Evolutionary conservation across 1,140 invertebrate genomes (phyloP), one percentile per base, ranked within the genome.

Genomic region (Drosophila mauritiana): DNA sequence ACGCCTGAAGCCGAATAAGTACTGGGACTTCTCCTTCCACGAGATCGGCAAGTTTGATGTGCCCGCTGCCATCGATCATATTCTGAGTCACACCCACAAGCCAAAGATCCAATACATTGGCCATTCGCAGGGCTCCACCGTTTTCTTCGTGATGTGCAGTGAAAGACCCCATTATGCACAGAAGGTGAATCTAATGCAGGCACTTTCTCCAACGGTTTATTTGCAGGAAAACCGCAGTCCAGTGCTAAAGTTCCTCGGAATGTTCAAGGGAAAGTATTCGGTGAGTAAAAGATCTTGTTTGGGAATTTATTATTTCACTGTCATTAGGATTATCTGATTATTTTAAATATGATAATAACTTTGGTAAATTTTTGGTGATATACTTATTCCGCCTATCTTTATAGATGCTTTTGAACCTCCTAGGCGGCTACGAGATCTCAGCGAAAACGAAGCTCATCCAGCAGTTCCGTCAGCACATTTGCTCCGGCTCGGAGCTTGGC

Each of bases 21-120:
- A 91, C 53, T 93, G 92, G 92, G 58, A 81, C 31, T 93, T 91
- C 53, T 96, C 95, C 65, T 96, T 93, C 92, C 94, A 96, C 82
- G 95, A 97, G 88, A 96, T 96, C 91, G 95, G 95, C 3, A 72
- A 92, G 2, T 95, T 94, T 68, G 96, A 97, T 91, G 62, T 96
- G 22, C 95, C 96, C 7, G 93, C 95, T 0, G 93, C 94, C 77
- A 94, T 97, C 15, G 94, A 96, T 68, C 94, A 94, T 74, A 93
- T 96, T 11, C 74, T 96, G 11, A 72, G 91, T 0, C 57, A 54
- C 11, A 96, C 95, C 0, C 80, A 53, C 0, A 40, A 45, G 40
- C 53, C 36, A 77, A 13, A 78, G 92, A 49, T 74, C 64, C 15
- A 91, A 57, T 96, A 93, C 53, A 80, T 93, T 6, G 93, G 93